Base-by-base conservation (phyloP, 2,797 vertebrate genomes). In the Cossypha dichroa region DNA sequence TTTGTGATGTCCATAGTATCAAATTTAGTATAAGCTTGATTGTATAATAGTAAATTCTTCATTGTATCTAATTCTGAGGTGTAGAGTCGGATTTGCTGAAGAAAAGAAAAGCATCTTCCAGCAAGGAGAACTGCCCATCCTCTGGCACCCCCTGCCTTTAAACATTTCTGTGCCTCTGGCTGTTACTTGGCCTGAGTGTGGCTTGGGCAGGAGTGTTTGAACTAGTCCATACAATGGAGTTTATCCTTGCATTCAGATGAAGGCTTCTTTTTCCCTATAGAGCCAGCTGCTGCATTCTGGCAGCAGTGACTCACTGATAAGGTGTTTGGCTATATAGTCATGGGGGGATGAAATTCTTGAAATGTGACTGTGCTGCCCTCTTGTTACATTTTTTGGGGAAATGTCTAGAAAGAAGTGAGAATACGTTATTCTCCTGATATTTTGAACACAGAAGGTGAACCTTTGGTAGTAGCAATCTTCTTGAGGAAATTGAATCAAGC, bases 211-310 rank as follows among this genome's bases (percentile, higher is more conserved):
- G 29, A 86, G n/a, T 59, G 11, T 80, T 92, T 67, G 56, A 85
- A 56, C 28, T 62, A 3, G 40, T 51, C 43, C 15, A 1, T 69
- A 21, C 56, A 11, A 31, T 8, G 15, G 64, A 78, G 19, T 87
- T 95, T 63, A 43, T 68, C 23, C 26, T 67, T 73, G 15, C 15
- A 31, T 85, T 90, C 36, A 48, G 73, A 13, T 68, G 88, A 48
- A 56, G 69, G 16, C 2, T 28, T 2, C 38, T 2, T 38, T 59
- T 68, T 7, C 0, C 4, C 26, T 46, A 0, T 17, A 33, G 23
- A 64, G n/a, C 19, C 59, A 84, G 13, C 29, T 83, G 4, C 56
- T 88, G n/a, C 41, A 21, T 2, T 83, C 48, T 76, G 63, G 2
- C 36, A 63, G 31, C n/a, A 78, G 33, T 3, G 34, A 28, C 31